These are phyloP conservation scores for Lophura swinhoii DNA, from an alignment of 2,797 vertebrate genomes.

Conservation along the genomic window DNA sequence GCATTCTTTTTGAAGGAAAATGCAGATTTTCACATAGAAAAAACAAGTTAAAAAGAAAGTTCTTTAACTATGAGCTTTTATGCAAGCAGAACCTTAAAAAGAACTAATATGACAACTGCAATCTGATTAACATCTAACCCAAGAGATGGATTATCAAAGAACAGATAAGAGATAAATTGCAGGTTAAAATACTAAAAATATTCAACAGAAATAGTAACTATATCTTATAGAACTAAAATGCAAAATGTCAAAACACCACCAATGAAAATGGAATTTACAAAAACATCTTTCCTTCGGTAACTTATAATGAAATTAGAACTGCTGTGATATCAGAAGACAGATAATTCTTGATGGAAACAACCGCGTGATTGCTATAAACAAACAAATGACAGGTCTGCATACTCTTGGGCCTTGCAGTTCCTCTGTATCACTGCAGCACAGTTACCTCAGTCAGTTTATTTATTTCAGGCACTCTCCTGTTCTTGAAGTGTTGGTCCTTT, in stretches of 20 bases:
- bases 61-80: neutral
- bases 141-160: conserved; percentile 21
- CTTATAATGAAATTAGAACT: neutral
- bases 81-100: neutral
- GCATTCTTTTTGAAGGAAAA: neutral
- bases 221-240: neutral
- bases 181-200: conserved; percentile 10
- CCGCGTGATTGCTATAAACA: neutral
- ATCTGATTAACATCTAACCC: conserved; percentile 12
- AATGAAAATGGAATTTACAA: neutral
- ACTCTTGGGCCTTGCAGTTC: neutral
- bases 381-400: neutral
- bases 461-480: neutral
- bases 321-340: neutral
- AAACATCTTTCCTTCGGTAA: neutral
- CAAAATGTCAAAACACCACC: neutral
- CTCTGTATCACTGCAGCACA: neutral
- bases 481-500: neutral
- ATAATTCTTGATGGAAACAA: neutral
- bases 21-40: neutral
- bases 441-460: neutral
- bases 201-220: neutral
- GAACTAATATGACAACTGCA: neutral
- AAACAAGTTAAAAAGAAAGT: neutral
- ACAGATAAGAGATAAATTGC: neutral